Evolutionary conservation across 2,797 vertebrate genomes (phyloP).

Genomic region (Clarias laeviceps): DNA sequence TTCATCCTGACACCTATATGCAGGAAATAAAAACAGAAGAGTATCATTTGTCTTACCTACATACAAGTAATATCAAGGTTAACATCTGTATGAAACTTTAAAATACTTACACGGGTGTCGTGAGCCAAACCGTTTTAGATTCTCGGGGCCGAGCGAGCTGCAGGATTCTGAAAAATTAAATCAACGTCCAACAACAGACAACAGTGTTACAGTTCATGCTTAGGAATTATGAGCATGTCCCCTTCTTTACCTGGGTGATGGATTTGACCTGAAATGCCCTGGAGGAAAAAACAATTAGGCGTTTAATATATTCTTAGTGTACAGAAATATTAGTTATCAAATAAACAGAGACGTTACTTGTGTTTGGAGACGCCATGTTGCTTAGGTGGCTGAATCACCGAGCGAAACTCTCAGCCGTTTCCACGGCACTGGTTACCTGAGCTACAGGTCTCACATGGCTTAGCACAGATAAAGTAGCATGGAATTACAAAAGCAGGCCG

Average conservation of each 20-base stretch:
- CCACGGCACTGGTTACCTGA: constrained; percentile 60
- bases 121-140: constrained; percentile 69
- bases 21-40: neutral
- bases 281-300: neutral
- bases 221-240: neutral
- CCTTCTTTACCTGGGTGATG: constrained; percentile 64
- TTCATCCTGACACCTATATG: neutral
- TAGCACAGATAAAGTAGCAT: neutral
- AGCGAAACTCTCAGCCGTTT: constrained; percentile 54
- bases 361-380: constrained; percentile 60
- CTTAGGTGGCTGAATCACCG: constrained; percentile 11
- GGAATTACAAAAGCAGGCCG: neutral
- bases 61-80: neutral
- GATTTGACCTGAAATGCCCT: constrained; percentile 58
- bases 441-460: constrained; percentile 64
- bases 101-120: constrained; percentile 69
- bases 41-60: neutral
- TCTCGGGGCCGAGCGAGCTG: constrained; percentile 71
- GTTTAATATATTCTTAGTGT: neutral
- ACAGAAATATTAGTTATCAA: neutral
- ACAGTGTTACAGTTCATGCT: neutral
- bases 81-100: no score
- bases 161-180: constrained; percentile 62
- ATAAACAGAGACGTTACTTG: constrained; percentile 50
- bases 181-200: neutral